Evolutionary conservation across 2,888 invertebrate genomes (phyloP).

Genomic region (Protophormia terraenovae): DNA sequence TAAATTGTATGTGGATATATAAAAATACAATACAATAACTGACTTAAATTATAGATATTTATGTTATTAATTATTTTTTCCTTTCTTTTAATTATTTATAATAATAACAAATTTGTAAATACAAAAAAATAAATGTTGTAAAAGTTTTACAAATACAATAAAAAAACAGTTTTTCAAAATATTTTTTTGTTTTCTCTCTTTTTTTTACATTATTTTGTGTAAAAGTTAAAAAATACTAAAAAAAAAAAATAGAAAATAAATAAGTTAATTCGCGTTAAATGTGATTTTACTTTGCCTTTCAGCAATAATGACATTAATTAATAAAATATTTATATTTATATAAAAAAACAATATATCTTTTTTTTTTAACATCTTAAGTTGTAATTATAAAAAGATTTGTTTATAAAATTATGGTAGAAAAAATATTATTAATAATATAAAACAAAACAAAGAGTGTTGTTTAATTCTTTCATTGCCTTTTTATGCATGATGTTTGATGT

Average conservation of each 20-base stretch:
- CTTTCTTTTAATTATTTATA: constrained; percentile 39
- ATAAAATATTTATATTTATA: constrained; percentile 5
- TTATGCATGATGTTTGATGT: neutral
- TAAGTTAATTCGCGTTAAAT: constrained; percentile 50
- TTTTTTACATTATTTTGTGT: constrained; percentile 42
- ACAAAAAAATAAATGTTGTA: constrained; percentile 4
- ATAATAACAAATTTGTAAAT: constrained; percentile 60
- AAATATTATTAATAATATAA: constrained; percentile 46
- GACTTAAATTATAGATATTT: constrained; percentile 36
- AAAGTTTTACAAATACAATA: constrained; percentile 42
- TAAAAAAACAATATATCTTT: constrained; percentile 12
- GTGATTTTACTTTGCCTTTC: constrained; percentile 38
- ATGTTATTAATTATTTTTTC: neutral
- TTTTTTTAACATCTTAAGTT: neutral
- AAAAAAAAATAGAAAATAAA: constrained; percentile 40
- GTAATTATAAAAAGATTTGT: constrained; percentile 34
- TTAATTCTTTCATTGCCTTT: constrained; percentile 35
- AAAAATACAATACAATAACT: constrained; percentile 53
- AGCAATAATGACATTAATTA: constrained; percentile 29
- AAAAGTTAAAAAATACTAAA: constrained; percentile 52
- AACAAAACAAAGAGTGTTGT: constrained; percentile 53
- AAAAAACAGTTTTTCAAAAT: constrained; percentile 14
- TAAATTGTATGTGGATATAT: constrained; percentile 39
- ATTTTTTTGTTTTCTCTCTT: constrained; percentile 5
- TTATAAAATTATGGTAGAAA: constrained; percentile 41